Conservation (phyloP, 2,888 invertebrate genomes). For the Caenorhabditis sp. region DNA sequence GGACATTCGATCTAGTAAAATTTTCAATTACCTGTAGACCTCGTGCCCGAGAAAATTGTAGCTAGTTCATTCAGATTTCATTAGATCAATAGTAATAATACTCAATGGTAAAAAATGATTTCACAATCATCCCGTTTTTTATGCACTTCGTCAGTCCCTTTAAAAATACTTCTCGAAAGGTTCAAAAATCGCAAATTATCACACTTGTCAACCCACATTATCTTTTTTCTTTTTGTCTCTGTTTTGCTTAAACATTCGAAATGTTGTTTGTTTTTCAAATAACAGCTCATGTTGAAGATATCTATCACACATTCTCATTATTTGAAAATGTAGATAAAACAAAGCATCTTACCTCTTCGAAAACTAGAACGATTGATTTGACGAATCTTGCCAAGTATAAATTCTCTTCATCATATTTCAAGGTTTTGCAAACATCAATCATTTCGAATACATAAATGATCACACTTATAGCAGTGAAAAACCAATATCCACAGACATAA, state of each 20-base stretch:
- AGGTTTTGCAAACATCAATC: slow-evolving; percentile 69
- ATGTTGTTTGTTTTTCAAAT: slow-evolving; percentile 1
- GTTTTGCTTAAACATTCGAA: not conserved
- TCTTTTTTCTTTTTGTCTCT: slow-evolving; percentile 15
- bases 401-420: slow-evolving; percentile 70
- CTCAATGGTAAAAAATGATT: too few species aligned
- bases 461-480: slow-evolving; percentile 68
- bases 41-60: too few species aligned
- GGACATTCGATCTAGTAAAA: too few species aligned
- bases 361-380: slow-evolving; percentile 68
- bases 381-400: slow-evolving; percentile 70
- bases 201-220: slow-evolving; percentile 21
- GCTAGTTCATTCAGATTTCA: too few species aligned
- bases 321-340: not conserved
- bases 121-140: too few species aligned
- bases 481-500: slow-evolving; percentile 65
- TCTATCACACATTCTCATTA: not conserved
- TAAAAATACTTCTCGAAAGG: not conserved
- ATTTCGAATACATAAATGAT: slow-evolving; percentile 69
- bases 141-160: too few species aligned
- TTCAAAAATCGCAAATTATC: not conserved
- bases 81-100: too few species aligned
- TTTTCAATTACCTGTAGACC: too few species aligned
- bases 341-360: slow-evolving; percentile 64
- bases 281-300: slow-evolving; percentile 25